Evolutionary conservation across 2,797 vertebrate species (phyloP).

Genomic region (Babyrousa celebensis): DNA sequence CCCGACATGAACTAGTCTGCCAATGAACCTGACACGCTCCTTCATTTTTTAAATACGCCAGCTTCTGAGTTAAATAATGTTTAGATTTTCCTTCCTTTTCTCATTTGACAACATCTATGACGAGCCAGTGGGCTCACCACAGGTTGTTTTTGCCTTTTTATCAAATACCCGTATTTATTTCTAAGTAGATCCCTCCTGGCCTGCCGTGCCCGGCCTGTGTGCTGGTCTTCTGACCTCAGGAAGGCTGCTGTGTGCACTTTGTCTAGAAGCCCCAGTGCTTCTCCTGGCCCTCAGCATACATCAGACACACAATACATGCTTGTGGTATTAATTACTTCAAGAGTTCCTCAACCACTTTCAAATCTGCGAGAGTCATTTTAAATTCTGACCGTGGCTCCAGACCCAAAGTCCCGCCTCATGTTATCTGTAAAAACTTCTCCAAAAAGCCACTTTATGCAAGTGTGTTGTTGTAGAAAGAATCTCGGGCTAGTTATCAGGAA

Average conservation of each 20-base stretch:
- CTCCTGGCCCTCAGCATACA: background rate
- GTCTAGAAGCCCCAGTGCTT: background rate
- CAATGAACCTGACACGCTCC: fast-evolving
- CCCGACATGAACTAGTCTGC: background rate
- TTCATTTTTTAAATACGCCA: background rate
- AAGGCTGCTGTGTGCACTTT: too few species aligned
- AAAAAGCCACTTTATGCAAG: background rate
- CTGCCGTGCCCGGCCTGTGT: background rate
- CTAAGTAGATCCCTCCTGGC: background rate
- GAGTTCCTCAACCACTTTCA: background rate
- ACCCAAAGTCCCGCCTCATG: background rate
- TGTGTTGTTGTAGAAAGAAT: fast-evolving
- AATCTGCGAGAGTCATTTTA: background rate
- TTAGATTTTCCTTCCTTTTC: background rate
- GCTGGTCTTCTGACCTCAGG: background rate
- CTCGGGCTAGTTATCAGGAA: background rate
- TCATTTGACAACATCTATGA: background rate
- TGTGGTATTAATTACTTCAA: background rate
- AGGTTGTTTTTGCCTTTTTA: background rate
- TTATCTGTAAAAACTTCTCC: background rate
- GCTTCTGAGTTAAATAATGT: too few species aligned
- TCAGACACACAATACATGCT: background rate
- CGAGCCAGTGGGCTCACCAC: background rate
- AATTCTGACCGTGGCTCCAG: background rate
- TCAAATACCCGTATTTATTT: fast-evolving